Evolutionary conservation across 2,888 invertebrate genomes (phyloP), one percentile per base, ranked within the genome.

Genomic region (Volucella bombylans): DNA sequence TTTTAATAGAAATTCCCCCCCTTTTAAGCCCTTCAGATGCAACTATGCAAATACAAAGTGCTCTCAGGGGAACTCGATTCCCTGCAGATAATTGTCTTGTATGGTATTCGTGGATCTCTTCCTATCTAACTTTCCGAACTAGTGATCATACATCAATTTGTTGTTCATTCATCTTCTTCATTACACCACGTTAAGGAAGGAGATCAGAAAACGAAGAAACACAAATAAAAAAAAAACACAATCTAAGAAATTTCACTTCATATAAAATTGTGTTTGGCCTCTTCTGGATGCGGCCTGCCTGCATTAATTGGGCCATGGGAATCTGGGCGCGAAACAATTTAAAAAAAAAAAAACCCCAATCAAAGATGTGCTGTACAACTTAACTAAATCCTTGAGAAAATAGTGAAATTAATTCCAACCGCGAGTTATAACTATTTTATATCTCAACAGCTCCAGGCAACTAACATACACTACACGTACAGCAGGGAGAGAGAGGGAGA

Each of bases 251-350:
- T 76, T 71, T 76, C 61, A 69, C 74, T 76, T 61, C 38, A 52
- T 71, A 41, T 43, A 69, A 76, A 77, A 79, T 73, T 83, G 67
- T 68, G 55, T 62, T 62, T 61, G 47, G 54, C 80, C 62, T 73
- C 78, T 65, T 9, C 47, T 18, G 11, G 12, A 4, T 45, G 64
- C 14, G 45, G 54, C 49, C 61, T 23, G 41, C 55, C 57, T 64
- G 49, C 45, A 54, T 85, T 85, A 85, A 85, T 85, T 85, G 77
- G 76, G 77, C 72, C 85, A 85, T 85, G 85, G 72, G 85, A 85
- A 85, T 72, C 71, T 50, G 50, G 57, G 71, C 31, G 31, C 31
- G 31, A 64, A 57, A 50, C 78, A 67, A 65, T 72, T 79, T 73
- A 62, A 74, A 64, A 31, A 31, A 4, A 62, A 74, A 64, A 31